Evolutionary conservation across 2,113 vertebrate species (phyloP).

Genomic region (cattle (Bos taurus)): ARS-UCD2.0 NC_037335.1:2540501-2541000

Average conservation of each 20-base stretch:
- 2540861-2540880: neutral
- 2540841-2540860: neutral
- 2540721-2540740: neutral
- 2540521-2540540: neutral
- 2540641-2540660: neutral
- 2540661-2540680: neutral
- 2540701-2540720: slow-evolving; percentile 27
- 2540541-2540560: neutral
- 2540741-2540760: neutral
- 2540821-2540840: neutral
- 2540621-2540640: neutral
- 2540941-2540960: neutral
- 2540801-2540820: neutral
- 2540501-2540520: neutral
- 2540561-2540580: neutral
- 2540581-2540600: neutral
- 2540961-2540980: neutral
- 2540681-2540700: neutral
- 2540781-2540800: neutral
- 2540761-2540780: neutral
- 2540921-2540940: neutral
- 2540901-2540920: neutral
- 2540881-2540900: neutral
- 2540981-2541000: neutral
- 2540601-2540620: neutral